Conservation (phyloP, 2,797 vertebrate species). For the Microchirus variegatus region DNA sequence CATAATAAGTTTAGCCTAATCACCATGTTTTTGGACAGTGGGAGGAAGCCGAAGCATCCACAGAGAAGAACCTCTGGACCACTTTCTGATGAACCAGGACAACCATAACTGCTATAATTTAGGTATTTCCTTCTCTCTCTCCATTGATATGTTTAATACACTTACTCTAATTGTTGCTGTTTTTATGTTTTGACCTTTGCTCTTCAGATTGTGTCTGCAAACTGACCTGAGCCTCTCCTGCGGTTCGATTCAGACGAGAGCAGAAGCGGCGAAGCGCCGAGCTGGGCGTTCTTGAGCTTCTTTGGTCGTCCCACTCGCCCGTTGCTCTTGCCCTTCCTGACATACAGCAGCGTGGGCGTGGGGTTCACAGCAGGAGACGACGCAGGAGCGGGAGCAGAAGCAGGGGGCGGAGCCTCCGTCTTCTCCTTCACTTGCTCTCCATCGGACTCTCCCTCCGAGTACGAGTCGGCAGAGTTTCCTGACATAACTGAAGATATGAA, state of each 20-base stretch:
- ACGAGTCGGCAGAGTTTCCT: constrained; percentile 84
- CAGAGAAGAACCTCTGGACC: too few species aligned
- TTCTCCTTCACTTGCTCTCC: constrained; percentile 77
- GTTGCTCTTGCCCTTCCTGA: constrained; percentile 77
- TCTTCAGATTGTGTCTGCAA: neutral
- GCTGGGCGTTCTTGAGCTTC: constrained; percentile 71
- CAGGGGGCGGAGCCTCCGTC: constrained; percentile 27
- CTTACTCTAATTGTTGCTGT: too few species aligned
- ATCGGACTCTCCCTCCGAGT: constrained; percentile 82
- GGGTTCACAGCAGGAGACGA: constrained; percentile 31
- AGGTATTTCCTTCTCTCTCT: too few species aligned
- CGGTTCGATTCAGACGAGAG: constrained; percentile 47
- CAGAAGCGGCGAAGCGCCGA: constrained; percentile 5
- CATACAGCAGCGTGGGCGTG: constrained; percentile 70
- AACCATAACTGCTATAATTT: too few species aligned
- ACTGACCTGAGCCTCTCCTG: constrained; percentile 78
- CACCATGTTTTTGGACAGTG: too few species aligned
- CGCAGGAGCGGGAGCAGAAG: constrained; percentile 11
- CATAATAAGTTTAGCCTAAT: too few species aligned
- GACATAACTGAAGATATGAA: constrained; percentile 79
- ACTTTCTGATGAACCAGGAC: too few species aligned
- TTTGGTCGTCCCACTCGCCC: constrained; percentile 75
- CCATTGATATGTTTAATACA: too few species aligned
- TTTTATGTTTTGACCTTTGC: too few species aligned
- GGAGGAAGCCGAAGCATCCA: too few species aligned